Evolutionary conservation across 1,140 invertebrate species (phyloP).

Genomic region (Apis laboriosa): DNA sequence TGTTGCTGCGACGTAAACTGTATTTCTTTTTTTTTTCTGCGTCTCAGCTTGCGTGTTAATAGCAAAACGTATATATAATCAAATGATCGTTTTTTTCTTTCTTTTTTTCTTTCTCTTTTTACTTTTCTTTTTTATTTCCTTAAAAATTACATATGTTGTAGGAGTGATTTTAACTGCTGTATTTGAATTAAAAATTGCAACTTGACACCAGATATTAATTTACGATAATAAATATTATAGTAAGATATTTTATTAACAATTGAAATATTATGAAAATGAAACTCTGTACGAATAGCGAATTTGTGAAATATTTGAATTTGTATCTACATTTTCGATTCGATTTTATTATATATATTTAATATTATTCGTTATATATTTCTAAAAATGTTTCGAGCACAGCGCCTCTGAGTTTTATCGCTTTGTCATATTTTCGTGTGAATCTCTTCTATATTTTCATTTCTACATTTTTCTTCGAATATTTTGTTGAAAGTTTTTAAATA

Average conservation of each 20-base stretch:
- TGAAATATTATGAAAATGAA: not conserved
- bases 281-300: no score
- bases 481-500: not conserved
- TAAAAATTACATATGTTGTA: not conserved
- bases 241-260: no score
- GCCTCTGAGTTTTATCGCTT: not conserved
- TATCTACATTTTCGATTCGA: not conserved
- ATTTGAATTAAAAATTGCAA: conserved; percentile 70
- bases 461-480: not conserved
- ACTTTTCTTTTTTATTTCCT: no score
- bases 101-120: not conserved
- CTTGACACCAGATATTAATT: conserved; percentile 32
- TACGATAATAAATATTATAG: no score
- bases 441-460: not conserved
- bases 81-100: not conserved
- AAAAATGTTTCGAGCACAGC: no score
- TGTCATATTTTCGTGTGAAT: not conserved
- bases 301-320: not conserved
- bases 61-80: not conserved
- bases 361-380: no score
- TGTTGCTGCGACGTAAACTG: not conserved
- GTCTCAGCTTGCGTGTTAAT: not conserved
- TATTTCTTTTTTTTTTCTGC: not conserved
- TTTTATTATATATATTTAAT: no score
- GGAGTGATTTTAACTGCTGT: conserved; percentile 56